Percentiles rank a stretch among this genome's conserved stretches.
Conservation (phyloP, 2,797 vertebrate genomes). For the Cyclura pinguis region DNA sequence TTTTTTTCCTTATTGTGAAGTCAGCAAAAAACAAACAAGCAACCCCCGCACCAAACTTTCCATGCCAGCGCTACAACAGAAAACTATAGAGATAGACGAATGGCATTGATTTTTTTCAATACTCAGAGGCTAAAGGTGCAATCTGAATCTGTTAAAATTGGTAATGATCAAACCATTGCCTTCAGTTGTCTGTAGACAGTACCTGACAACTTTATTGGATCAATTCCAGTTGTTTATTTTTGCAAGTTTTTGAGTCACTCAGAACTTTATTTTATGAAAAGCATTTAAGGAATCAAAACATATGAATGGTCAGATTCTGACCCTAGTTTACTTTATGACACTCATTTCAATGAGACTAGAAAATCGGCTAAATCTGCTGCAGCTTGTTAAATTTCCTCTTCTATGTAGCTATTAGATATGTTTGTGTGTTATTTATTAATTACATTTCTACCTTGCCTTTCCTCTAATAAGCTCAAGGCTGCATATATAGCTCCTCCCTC, state of each 20-base stretch:
- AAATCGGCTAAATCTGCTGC: background rate
- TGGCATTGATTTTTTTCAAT: slow-evolving; percentile 15
- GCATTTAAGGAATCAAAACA: background rate
- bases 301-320: slow-evolving; percentile 21
- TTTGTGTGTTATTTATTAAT: background rate
- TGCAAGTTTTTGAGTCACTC: slow-evolving; percentile 21
- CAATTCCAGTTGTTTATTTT: slow-evolving; percentile 31
- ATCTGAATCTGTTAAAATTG: background rate
- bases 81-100: background rate
- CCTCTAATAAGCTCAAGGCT: no score
- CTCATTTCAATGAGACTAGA: background rate
- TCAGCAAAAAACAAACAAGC: background rate
- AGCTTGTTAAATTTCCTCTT: background rate
- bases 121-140: background rate
- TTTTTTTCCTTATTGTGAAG: background rate
- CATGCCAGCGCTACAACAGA: background rate
- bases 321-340: background rate
- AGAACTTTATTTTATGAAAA: slow-evolving; percentile 8
- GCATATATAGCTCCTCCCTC: no score
- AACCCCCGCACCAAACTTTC: background rate
- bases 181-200: background rate
- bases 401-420: background rate
- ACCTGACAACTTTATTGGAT: background rate
- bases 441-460: background rate
- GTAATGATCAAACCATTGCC: background rate